Evolutionary conservation across 1,140 invertebrate genomes (phyloP), one percentile per base, ranked within the genome.

Genomic region (Drosophila virilis): DNA sequence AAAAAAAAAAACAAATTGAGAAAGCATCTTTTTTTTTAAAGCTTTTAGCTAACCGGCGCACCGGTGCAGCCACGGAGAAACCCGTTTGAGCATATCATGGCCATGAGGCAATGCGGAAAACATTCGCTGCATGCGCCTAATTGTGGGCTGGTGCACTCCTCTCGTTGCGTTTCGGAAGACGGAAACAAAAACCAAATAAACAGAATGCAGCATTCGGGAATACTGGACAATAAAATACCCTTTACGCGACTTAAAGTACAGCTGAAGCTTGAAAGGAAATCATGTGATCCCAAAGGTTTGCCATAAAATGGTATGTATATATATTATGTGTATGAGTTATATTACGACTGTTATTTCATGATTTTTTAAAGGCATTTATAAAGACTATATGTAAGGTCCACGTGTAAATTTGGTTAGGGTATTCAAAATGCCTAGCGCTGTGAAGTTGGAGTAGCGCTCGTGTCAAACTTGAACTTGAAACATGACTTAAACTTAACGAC

Each of bases 391-490:
- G 2, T 28, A 28, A 2, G 3, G 22, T 22, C 22, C 22, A 22
- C 2, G 22, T 22, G 22, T 22, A 22, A 2, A 28, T 28, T 28
- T 28, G 22, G 22, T 28, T 43, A 72, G 61, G 28, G 69, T 66
- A 66, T 66, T 12, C 4, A 10, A 48, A 10, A n/a, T 46, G 43
- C 9, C 33, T 28, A 13, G 33, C 10, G 12, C 2, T 9, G 17
- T 28, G 22, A 0, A 12, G 32, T 46, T 35, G 32, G 46, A 57
- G 52, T n/a, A 12, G 15, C 42, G 42, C 48, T 50, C 58, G 28
- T 57, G 22, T 46, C 80, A 84, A 88, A 90, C 84, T 88, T 88
- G 85, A 88, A 88, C 84, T 89, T 90, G 80, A 90, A 71, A 64
- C 48, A 50, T 69, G 75, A 60, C 75, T 67, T 67, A 73, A 70